phyloP scores from a whole-genome alignment of 2,888 invertebrate genomes.

The Rotaria socialis region DNA sequence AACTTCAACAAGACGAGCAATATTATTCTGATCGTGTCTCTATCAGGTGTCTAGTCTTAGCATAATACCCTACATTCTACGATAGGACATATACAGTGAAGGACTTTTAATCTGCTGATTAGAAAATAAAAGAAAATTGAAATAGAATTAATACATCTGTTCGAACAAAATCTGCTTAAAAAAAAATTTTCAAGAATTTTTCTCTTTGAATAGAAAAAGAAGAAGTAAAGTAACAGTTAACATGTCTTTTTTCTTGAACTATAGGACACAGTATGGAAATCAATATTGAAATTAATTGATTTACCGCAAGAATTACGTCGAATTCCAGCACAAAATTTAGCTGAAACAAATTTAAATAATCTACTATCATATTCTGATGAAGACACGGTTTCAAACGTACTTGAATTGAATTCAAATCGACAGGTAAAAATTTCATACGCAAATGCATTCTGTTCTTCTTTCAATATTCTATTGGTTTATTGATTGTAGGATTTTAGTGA shows the following conservation, averaged over 20 bases:
- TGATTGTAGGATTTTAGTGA: not conserved
- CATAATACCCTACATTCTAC: too few relatives aligned
- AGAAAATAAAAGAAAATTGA: too few relatives aligned
- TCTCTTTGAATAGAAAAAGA: not conserved
- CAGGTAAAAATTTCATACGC: not conserved
- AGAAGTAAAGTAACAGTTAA: too few relatives aligned
- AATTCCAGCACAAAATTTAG: not conserved
- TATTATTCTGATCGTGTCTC: too few relatives aligned
- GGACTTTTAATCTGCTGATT: too few relatives aligned
- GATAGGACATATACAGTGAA: too few relatives aligned
- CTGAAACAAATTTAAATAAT: conserved; percentile 21
- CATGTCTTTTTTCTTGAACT: too few relatives aligned
- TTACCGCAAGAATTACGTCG: not conserved
- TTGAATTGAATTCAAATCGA: not conserved
- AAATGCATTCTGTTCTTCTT: not conserved
- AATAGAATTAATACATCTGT: too few relatives aligned
- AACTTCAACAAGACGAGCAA: too few relatives aligned
- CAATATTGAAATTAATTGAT: conserved; percentile 11
- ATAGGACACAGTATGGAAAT: conserved; percentile 6
- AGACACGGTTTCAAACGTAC: not conserved
- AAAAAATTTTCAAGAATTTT: too few relatives aligned
- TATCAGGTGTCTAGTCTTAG: too few relatives aligned
- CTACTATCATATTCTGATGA: not conserved
- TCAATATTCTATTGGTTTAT: not conserved
- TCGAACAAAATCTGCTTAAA: too few relatives aligned